Evolutionary conservation across 2,113 vertebrate species (phyloP), one percentile per base, ranked within the genome.

Genomic region (Pygoscelis antarcticus): DNA sequence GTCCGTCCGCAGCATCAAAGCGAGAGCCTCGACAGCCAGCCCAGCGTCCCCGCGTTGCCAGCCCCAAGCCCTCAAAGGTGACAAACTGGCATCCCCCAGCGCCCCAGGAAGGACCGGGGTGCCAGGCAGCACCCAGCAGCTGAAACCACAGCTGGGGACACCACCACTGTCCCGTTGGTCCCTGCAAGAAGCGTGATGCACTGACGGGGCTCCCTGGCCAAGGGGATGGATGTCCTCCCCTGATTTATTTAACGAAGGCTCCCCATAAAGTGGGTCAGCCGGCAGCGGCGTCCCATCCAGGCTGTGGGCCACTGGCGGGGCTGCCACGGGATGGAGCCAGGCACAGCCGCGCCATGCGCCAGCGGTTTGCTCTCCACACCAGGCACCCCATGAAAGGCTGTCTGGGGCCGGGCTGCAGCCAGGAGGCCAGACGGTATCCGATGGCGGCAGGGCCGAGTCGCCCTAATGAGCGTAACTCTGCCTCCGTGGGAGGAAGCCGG

Each of bases 111-210:
- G 38, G 38, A 64, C 61, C 0, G 1, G 36, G 61, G 32, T 74
- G 55, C 60, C 60, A 22, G 11, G 19, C 22, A 87, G 76, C 30
- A 42, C 36, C 42, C 40, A 20, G 27, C 26, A 46, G 15, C 62
- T n/a, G 10, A 62, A 66, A 55, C 10, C 51, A 20, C 52, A 62
- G 21, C 29, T 47, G 55, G 40, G 60, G 30, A 27, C 47, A 72
- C 5, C 19, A 16, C 20, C 16, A 4, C 29, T 14, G n/a, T 46
- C 57, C 83, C 29, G 13, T 11, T 34, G 57, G 10, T 40, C 25
- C 58, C 77, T 1, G 0, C 1, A 0, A 60, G 30, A 42, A 26
- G 7, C 1, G 2, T 4, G 18, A 76, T 30, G 60, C 42, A 5
- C 78, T 1, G 5, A 12, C 0, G 0, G 65, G 46, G 40, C 40